Conservation (phyloP, 2,888 invertebrate species). For the Hoplodrina blanda region DNA sequence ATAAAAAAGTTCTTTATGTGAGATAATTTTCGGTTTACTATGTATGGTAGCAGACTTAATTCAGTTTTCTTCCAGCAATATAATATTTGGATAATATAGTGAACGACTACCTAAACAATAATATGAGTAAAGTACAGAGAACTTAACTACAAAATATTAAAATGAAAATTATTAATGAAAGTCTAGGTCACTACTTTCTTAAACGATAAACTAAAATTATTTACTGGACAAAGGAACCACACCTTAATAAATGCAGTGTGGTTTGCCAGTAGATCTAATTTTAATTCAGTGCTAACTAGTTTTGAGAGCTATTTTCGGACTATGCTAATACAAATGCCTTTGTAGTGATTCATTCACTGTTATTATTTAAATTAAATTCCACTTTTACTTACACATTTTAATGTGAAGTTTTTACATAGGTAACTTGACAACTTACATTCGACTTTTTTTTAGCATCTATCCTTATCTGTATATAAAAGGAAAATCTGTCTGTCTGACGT, state of each 20-base stretch:
- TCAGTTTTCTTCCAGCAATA: too few relatives aligned
- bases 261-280: conserved; percentile 60
- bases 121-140: too few relatives aligned
- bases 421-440: too few relatives aligned
- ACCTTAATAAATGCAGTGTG: conserved; percentile 45
- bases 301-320: conserved; percentile 64
- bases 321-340: conserved; percentile 55
- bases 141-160: too few relatives aligned
- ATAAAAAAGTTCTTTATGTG: too few relatives aligned
- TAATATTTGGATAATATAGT: too few relatives aligned
- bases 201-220: neutral
- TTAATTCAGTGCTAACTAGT: conserved; percentile 63
- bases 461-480: too few relatives aligned
- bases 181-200: neutral
- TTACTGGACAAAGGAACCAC: conserved; percentile 19
- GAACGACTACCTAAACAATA: too few relatives aligned
- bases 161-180: neutral
- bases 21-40: too few relatives aligned
- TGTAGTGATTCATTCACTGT: conserved; percentile 46
- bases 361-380: conserved; percentile 9
- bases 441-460: too few relatives aligned
- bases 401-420: neutral
- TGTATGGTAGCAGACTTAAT: too few relatives aligned
- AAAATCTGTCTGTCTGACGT: too few relatives aligned
- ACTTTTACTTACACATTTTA: neutral